Percentiles rank a stretch among this genome's conserved stretches.
Evolutionary conservation across 2,888 invertebrate species (phyloP).

Genomic region (Ochropacha duplaris): DNA sequence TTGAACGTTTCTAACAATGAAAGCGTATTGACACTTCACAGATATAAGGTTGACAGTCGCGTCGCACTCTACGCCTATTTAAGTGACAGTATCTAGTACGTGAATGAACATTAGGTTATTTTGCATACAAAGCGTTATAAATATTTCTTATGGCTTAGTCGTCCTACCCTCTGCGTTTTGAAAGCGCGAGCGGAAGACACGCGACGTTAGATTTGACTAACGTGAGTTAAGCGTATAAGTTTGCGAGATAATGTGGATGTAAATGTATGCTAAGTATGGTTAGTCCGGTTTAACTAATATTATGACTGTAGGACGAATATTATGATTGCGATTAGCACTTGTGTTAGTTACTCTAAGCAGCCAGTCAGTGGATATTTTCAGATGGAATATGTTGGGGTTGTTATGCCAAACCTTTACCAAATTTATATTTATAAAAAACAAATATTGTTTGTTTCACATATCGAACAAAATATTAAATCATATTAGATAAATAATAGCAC

Average conservation of each 20-base stretch:
- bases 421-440: too few relatives aligned
- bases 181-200: conserved; percentile 72
- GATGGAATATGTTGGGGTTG: too few relatives aligned
- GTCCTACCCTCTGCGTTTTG: conserved; percentile 61
- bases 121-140: conserved; percentile 83
- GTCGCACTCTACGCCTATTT: conserved; percentile 43
- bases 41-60: conserved; percentile 60
- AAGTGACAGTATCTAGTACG: conserved; percentile 55
- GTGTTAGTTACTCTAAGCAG: too few relatives aligned
- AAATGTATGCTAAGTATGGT: conserved; percentile 68
- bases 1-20: conserved; percentile 36
- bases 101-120: conserved; percentile 66
- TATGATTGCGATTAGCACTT: too few relatives aligned
- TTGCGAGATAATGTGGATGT: conserved; percentile 67
- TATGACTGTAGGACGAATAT: too few relatives aligned
- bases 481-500: too few relatives aligned
- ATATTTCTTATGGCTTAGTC: conserved; percentile 72
- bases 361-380: too few relatives aligned
- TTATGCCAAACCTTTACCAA: too few relatives aligned
- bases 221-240: too few relatives aligned
- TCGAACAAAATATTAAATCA: too few relatives aligned
- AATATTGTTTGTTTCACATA: too few relatives aligned
- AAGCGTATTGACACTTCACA: conserved; percentile 41
- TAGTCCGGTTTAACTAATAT: conserved; percentile 42
- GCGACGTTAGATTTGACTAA: conserved; percentile 65